A percentile compares a stretch with the other conserved stretches of the same genome.
These are phyloP conservation scores for Scleropages formosus DNA, from an alignment of 2,797 vertebrate genomes.

Conservation along the genomic window DNA sequence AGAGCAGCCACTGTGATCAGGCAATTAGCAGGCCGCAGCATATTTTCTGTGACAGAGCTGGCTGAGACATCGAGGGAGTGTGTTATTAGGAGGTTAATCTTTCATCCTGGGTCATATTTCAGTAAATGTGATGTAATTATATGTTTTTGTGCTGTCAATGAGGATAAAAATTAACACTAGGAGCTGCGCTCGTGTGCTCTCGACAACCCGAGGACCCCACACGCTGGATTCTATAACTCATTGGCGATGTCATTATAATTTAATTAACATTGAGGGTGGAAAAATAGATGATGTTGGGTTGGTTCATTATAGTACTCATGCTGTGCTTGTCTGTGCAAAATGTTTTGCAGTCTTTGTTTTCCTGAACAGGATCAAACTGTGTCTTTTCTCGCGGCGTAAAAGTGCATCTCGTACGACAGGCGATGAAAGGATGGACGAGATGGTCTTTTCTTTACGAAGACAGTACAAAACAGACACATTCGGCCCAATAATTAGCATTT, in stretches of 20 bases:
- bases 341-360: not conserved
- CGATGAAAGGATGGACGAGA: not conserved
- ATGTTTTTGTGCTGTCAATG: not conserved
- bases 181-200: not conserved
- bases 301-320: not conserved
- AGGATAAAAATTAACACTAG: not conserved
- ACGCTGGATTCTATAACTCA: not conserved
- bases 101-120: constrained; percentile 16
- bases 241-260: not conserved
- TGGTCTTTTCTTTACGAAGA: constrained; percentile 12
- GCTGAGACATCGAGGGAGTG: not conserved
- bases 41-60: constrained; percentile 6
- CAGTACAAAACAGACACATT: constrained; percentile 23
- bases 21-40: not conserved
- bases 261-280: not conserved
- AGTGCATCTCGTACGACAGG: not conserved
- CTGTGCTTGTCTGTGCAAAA: not conserved
- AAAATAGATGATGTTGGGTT: not conserved
- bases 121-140: constrained; percentile 24
- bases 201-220: constrained; percentile 1
- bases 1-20: not conserved
- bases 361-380: not conserved
- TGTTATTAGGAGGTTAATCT: constrained; percentile 19
- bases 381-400: too few relatives aligned
- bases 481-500: constrained; percentile 33